A percentile compares a stretch with the other conserved stretches of the same genome.
These are phyloP conservation scores for Sebastes itinus DNA, from an alignment of 2,797 vertebrate species.

Conservation along the genomic window DNA sequence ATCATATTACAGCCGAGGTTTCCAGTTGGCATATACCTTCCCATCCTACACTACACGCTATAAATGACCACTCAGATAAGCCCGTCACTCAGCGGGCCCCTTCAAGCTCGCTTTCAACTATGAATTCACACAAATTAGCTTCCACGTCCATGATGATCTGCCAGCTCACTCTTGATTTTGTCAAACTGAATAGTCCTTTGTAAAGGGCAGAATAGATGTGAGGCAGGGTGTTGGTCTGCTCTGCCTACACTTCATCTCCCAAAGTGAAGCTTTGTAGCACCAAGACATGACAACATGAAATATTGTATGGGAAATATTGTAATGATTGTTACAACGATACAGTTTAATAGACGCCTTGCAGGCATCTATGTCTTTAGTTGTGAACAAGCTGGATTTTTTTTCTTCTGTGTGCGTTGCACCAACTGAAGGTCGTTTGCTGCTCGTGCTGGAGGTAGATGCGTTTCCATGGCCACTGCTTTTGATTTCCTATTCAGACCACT, in stretches of 20 bases:
- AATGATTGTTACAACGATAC: background rate
- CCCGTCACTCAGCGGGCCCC: background rate
- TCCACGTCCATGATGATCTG: background rate
- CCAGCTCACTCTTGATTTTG: background rate
- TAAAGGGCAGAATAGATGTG: background rate
- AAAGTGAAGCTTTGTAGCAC: background rate
- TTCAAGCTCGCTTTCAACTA: background rate
- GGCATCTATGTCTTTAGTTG: background rate
- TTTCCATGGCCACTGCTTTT: constrained; percentile 37
- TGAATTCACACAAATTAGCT: background rate
- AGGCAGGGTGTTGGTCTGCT: background rate
- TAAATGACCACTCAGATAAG: background rate
- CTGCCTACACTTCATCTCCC: background rate
- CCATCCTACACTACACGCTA: constrained; percentile 13
- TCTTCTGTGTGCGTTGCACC: background rate
- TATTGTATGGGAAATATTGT: background rate
- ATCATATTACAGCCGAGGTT: background rate
- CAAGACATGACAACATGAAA: background rate
- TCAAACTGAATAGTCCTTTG: background rate
- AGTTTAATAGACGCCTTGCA: background rate
- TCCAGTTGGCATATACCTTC: constrained; percentile 17
- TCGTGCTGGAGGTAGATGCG: background rate
- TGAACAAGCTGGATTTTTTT: background rate
- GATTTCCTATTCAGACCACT: background rate
- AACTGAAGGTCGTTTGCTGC: background rate